Conservation (phyloP, 2,113 vertebrate genomes). For the Anhinga rufa region DNA sequence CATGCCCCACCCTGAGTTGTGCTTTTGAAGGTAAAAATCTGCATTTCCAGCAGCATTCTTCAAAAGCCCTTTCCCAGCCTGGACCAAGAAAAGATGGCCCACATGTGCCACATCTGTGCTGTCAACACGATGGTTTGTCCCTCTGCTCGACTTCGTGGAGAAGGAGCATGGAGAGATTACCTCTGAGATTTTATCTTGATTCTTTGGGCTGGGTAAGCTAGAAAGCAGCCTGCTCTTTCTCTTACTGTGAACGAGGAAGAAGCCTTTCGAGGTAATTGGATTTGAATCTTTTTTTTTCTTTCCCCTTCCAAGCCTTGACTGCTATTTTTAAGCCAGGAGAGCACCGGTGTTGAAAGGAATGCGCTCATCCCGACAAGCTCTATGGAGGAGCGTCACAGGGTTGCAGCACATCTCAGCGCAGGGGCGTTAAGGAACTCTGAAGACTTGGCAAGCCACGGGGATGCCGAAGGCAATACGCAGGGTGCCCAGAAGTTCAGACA, state of each 20-base stretch:
- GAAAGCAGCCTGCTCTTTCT: not conserved
- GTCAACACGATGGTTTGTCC: not conserved
- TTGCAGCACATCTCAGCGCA: not conserved
- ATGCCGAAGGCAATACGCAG: slow-evolving; percentile 40
- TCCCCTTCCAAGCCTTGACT: not conserved
- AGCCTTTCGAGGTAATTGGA: not conserved
- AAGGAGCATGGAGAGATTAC: not conserved
- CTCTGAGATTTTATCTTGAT: not conserved
- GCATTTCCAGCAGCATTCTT: not conserved
- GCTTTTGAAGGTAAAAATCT: not conserved
- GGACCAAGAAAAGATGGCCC: not conserved
- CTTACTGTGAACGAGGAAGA: not conserved
- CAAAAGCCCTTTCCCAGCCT: not conserved
- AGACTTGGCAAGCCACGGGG: not conserved
- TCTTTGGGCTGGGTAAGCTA: not conserved
- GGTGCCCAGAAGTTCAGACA: not conserved
- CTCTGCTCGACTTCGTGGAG: not conserved
- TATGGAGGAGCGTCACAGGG: not conserved
- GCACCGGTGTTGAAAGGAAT: not conserved
- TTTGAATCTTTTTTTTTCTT: not conserved
- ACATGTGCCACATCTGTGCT: rapidly evolving
- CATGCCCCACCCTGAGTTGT: not conserved
- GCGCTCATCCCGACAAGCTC: not conserved
- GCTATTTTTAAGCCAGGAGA: not conserved
- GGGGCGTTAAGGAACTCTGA: not conserved